These are phyloP conservation scores for Mugil cephalus DNA, from an alignment of 2,113 vertebrate genomes.

Conservation along the genomic window DNA sequence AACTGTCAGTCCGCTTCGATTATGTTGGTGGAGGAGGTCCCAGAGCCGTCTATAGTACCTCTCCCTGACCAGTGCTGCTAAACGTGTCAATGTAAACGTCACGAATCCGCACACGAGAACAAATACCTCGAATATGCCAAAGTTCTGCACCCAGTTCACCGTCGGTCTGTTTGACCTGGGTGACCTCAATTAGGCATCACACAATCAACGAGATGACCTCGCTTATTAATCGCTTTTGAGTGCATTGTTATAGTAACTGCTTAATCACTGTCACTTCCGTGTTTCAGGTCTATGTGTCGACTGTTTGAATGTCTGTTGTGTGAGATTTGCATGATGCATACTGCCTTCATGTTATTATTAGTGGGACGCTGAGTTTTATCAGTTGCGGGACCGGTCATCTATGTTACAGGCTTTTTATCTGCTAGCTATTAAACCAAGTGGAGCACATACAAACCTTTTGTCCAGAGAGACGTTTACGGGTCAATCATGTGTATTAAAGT, in stretches of 20 bases:
- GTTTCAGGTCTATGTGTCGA: constrained; percentile 74
- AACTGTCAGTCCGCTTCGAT: neutral
- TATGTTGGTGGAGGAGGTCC: constrained; percentile 12
- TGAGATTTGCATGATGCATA: constrained; percentile 90
- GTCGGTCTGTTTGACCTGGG: constrained; percentile 51
- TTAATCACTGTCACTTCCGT: constrained; percentile 43
- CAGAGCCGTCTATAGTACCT: neutral
- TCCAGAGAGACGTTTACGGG: constrained; percentile 91
- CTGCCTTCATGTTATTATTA: constrained; percentile 84
- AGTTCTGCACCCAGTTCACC: constrained; percentile 45
- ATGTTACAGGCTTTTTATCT: constrained; percentile 63
- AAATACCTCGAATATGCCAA: constrained; percentile 73
- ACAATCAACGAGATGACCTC: constrained; percentile 63
- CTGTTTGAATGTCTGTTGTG: constrained; percentile 87
- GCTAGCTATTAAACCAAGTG: constrained; percentile 72
- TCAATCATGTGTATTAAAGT: constrained; percentile 94
- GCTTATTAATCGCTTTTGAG: constrained; percentile 43
- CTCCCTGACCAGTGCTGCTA: constrained; percentile 40
- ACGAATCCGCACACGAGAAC: constrained; percentile 48
- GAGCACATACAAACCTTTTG: constrained; percentile 79
- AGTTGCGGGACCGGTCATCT: constrained; percentile 82
- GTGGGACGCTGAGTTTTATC: constrained; percentile 95
- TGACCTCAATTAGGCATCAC: constrained; percentile 53
- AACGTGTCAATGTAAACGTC: constrained; percentile 26
- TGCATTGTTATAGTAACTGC: constrained; percentile 61